Evolutionary conservation across 2,888 invertebrate species (phyloP).

Genomic region (Leuctra nigra): DNA sequence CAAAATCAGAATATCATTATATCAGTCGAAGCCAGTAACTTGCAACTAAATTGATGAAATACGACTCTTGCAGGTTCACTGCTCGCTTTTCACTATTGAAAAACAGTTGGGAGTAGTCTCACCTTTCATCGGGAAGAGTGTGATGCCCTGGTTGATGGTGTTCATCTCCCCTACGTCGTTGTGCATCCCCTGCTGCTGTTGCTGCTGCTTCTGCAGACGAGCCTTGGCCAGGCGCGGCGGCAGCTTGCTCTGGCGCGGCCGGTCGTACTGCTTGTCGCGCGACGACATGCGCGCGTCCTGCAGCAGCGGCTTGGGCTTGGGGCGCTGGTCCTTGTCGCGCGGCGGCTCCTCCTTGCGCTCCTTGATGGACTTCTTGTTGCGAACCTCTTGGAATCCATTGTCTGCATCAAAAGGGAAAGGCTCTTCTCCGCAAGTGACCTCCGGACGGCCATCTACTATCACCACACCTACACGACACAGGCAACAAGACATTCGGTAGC

Average conservation of each 20-base stretch:
- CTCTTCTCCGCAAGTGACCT: constrained; percentile 39
- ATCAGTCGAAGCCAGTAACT: no score
- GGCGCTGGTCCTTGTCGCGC: background rate
- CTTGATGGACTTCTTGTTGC: constrained; percentile 69
- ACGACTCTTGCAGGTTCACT: no score
- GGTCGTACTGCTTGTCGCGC: constrained; percentile 30
- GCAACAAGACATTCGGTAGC: constrained; percentile 29
- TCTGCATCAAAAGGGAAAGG: constrained; percentile 41
- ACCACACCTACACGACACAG: constrained; percentile 41
- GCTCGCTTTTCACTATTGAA: no score
- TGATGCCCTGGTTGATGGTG: constrained; percentile 32
- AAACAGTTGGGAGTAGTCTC: no score
- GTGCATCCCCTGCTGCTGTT: constrained; percentile 24
- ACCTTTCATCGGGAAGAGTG: constrained; percentile 34
- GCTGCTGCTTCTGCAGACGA: constrained; percentile 48
- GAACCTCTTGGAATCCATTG: constrained; percentile 76
- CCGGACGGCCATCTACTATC: constrained; percentile 46
- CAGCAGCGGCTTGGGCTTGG: constrained; percentile 22
- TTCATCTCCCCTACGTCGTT: constrained; percentile 33
- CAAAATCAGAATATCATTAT: no score
- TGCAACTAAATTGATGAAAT: no score
- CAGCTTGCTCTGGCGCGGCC: constrained; percentile 53
- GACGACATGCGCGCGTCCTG: constrained; percentile 23
- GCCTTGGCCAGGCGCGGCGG: constrained; percentile 75
- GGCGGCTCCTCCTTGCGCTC: constrained; percentile 38